Percentiles rank a stretch among this genome's conserved stretches.
Evolutionary conservation across 2,888 invertebrate species (phyloP).

Genomic region (Sesamia inferens): DNA sequence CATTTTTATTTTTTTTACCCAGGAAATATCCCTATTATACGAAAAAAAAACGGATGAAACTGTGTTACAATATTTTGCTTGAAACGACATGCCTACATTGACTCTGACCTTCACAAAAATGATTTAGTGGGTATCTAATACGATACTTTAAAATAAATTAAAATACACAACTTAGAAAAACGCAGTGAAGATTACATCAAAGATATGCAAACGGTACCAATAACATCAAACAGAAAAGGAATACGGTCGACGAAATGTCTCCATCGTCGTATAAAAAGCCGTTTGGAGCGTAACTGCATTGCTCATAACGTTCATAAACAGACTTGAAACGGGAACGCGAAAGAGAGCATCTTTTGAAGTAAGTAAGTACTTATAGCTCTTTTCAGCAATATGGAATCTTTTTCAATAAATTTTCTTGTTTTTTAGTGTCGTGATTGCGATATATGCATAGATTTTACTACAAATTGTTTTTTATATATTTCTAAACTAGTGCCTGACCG

Average conservation of each 20-base stretch:
- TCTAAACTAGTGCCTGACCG: too few relatives aligned
- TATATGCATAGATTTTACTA: neutral
- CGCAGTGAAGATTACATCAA: neutral
- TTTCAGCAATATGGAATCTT: slow-evolving; percentile 1
- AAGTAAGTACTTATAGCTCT: slow-evolving; percentile 6
- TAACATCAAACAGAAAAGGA: slow-evolving; percentile 16
- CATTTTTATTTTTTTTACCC: too few relatives aligned
- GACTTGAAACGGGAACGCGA: slow-evolving; percentile 7
- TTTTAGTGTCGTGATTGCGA: neutral
- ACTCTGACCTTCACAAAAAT: too few relatives aligned
- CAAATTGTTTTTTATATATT: neutral
- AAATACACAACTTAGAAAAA: neutral
- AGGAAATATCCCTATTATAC: too few relatives aligned
- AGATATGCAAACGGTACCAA: neutral
- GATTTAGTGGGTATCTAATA: too few relatives aligned
- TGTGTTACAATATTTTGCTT: too few relatives aligned
- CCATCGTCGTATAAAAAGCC: slow-evolving; percentile 10
- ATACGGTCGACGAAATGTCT: slow-evolving; percentile 23
- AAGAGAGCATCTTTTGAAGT: slow-evolving; percentile 22
- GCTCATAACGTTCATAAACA: slow-evolving; percentile 31
- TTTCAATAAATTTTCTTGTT: neutral
- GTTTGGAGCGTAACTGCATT: slow-evolving; percentile 34
- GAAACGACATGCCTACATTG: too few relatives aligned
- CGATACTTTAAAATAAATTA: neutral
- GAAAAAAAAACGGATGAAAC: too few relatives aligned